These are phyloP conservation scores for Hydrotaea cyrtoneurina DNA, from an alignment of 2,888 invertebrate species.

Conservation along the genomic window DNA sequence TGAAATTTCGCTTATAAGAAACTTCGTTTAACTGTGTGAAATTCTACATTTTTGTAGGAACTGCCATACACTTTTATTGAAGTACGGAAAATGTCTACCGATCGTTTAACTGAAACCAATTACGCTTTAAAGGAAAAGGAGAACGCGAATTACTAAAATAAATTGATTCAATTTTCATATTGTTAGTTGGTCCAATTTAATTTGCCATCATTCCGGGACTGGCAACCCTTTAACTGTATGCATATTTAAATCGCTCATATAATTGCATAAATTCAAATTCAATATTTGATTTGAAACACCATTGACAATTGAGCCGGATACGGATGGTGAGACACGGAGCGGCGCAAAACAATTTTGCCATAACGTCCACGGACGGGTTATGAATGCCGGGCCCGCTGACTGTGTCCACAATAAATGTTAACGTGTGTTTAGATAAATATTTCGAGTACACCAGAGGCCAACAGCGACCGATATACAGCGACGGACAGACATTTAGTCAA, in stretches of 20 bases:
- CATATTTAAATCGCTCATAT: conserved; percentile 9
- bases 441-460: not conserved
- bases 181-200: too few species aligned
- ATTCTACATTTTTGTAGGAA: too few species aligned
- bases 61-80: too few species aligned
- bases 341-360: too few species aligned
- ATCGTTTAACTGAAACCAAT: too few species aligned
- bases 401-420: not conserved
- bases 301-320: conserved; percentile 56
- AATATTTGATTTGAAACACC: conserved; percentile 58
- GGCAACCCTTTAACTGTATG: not conserved
- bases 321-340: not conserved
- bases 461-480: not conserved
- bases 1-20: too few species aligned
- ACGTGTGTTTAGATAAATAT: conserved; percentile 46
- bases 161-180: too few species aligned
- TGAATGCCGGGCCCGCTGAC: not conserved
- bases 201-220: too few species aligned
- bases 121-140: too few species aligned
- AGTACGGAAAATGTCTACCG: too few species aligned
- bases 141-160: too few species aligned
- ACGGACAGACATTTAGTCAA: conserved; percentile 2
- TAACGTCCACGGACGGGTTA: not conserved
- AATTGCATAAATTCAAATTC: conserved; percentile 42
- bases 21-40: too few species aligned